Conservation (phyloP, 2,888 invertebrate genomes). For the Xanthorhoe spadicearia region DNA sequence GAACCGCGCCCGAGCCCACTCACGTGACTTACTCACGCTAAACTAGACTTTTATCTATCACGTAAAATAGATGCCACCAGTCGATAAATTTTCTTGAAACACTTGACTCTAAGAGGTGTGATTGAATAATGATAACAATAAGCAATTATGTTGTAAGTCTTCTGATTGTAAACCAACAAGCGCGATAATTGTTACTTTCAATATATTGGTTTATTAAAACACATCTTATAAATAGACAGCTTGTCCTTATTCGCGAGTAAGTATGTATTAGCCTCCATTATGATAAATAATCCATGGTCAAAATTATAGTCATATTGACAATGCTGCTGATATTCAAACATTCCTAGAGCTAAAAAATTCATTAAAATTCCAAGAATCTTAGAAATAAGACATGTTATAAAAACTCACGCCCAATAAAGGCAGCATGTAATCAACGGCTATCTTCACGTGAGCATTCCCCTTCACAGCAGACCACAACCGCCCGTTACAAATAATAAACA, state of each 20-base stretch:
- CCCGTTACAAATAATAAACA: slow-evolving; percentile 74
- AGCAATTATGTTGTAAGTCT: not conserved
- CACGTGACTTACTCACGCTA: slow-evolving; percentile 61
- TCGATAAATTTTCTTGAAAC: slow-evolving; percentile 17
- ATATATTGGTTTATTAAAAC: not conserved
- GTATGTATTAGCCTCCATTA: not conserved
- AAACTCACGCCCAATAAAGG: slow-evolving; percentile 57
- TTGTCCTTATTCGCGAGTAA: too few species aligned
- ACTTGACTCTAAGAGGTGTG: slow-evolving; percentile 10
- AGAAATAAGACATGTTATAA: slow-evolving; percentile 36
- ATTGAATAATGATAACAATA: slow-evolving; percentile 6
- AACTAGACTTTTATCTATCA: slow-evolving; percentile 37
- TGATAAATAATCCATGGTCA: not conserved
- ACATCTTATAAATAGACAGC: not conserved
- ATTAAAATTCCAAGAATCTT: not conserved
- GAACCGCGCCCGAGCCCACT: slow-evolving; percentile 75
- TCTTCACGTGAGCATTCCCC: slow-evolving; percentile 60
- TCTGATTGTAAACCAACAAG: not conserved
- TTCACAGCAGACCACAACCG: slow-evolving; percentile 52
- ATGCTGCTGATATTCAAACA: too few species aligned
- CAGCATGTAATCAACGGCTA: slow-evolving; percentile 60
- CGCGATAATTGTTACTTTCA: not conserved
- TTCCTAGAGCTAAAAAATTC: too few species aligned
- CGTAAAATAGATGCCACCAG: slow-evolving; percentile 5
- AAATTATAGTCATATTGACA: too few species aligned